These are phyloP conservation scores for Drosophila tani DNA, from an alignment of 1,140 invertebrate genomes.

Conservation along the genomic window DNA sequence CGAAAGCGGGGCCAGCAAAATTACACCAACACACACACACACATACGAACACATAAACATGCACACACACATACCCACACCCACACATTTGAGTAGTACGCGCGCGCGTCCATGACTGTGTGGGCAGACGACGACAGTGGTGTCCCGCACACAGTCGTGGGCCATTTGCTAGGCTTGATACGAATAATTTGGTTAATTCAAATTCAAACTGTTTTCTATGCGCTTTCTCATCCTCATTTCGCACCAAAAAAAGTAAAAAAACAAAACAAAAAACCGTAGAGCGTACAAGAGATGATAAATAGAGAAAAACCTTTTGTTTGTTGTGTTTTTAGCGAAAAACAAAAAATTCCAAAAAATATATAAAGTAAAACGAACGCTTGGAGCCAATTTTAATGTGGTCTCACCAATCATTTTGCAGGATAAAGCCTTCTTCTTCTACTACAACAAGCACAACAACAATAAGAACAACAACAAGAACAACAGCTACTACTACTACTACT, in stretches of 20 bases:
- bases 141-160: slow-evolving; percentile 27
- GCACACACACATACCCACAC: slow-evolving; percentile 21
- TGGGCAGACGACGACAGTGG: slow-evolving; percentile 31
- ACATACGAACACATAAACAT: background rate
- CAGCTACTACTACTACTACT: slow-evolving; percentile 51
- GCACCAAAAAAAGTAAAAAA: slow-evolving; percentile 6
- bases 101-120: slow-evolving; percentile 21
- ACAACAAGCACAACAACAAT: slow-evolving; percentile 80
- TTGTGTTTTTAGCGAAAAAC: slow-evolving; percentile 57
- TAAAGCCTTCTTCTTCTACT: slow-evolving; percentile 84
- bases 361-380: slow-evolving; percentile 51
- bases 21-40: slow-evolving; percentile 12
- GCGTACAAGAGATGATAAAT: slow-evolving; percentile 15
- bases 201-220: slow-evolving; percentile 11
- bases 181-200: slow-evolving; percentile 1
- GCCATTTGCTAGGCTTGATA: slow-evolving; percentile 12
- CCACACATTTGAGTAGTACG: slow-evolving; percentile 13
- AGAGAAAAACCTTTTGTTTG: slow-evolving; percentile 50
- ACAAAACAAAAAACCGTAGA: slow-evolving; percentile 20
- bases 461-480: slow-evolving; percentile 59
- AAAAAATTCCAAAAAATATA: slow-evolving; percentile 10
- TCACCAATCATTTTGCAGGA: slow-evolving; percentile 85
- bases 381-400: slow-evolving; percentile 82
- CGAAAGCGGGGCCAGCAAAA: slow-evolving; percentile 44
- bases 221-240: slow-evolving; percentile 18